Conservation (phyloP, 1,140 invertebrate genomes). For the Sitophilus oryzae region DNA sequence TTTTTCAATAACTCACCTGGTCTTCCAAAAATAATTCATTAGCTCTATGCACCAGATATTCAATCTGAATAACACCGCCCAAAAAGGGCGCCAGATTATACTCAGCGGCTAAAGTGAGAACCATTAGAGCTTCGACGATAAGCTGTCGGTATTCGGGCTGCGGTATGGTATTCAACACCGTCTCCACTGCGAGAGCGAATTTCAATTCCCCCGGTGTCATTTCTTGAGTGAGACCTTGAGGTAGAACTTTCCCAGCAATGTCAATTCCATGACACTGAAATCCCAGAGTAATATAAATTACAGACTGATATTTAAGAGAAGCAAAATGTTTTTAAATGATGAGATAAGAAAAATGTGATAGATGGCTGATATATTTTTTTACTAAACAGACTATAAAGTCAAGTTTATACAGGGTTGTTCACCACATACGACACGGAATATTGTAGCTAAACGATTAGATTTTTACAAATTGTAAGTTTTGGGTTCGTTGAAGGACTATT, state of each 20-base stretch:
- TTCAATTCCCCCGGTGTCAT: slow-evolving; percentile 99
- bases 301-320: no score
- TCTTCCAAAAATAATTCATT: slow-evolving; percentile 94
- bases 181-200: slow-evolving; percentile 96
- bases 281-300: no score
- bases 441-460: no score
- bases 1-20: slow-evolving; percentile 84
- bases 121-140: slow-evolving; percentile 96
- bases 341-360: no score
- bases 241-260: slow-evolving; percentile 83
- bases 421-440: no score
- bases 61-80: slow-evolving; percentile 83
- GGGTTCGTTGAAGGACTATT: no score
- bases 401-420: no score
- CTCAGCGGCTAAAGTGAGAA: slow-evolving; percentile 85
- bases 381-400: no score
- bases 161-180: slow-evolving; percentile 93
- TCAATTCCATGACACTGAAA: slow-evolving; percentile 83
- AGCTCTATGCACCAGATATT: slow-evolving; percentile 88
- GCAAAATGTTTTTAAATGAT: no score
- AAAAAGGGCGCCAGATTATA: slow-evolving; percentile 72
- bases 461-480: no score
- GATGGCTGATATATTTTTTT: no score
- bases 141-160: slow-evolving; percentile 98
- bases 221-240: slow-evolving; percentile 88